Base-by-base conservation (phyloP, 2,113 vertebrate species). In the Corvus cornix region DNA sequence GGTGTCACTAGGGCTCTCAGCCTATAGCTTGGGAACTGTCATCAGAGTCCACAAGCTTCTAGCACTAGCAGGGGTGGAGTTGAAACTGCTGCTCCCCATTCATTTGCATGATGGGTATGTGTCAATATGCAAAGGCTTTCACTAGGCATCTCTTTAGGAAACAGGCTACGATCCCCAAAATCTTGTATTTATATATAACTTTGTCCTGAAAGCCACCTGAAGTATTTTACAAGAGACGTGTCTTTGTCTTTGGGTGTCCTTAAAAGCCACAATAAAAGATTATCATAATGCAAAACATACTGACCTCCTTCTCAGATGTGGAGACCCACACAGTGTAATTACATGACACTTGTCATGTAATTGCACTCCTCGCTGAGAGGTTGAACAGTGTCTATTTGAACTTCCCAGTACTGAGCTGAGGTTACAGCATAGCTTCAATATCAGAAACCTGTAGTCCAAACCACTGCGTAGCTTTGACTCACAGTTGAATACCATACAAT, bases 101-200 rank as follows among this genome's bases (percentile, higher is more conserved):
- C 64, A 31, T 86, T 90, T 96, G 94, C 90, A 96, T 90, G 94
- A 67, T 77, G 90, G 67, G 20, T 66, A 43, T 73, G 67, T 67
- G 75, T 73, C 78, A 93, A 37, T 94, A 83, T 62, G 17, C 53
- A 77, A 82, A 83, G 33, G 10, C 15, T 84, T 86, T 89, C 73
- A 77, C 30, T 77, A 94, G 82, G 51, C 95, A 77, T 92, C 85
- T 96, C 60, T 93, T 90, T 77, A 84, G 41, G 35, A 88, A 88
- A 31, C 55, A 75, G 51, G 74, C 41, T 52, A 4, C 46, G 56
- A 80, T 90, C 39, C 63, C 78, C 26, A 31, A 73, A 76, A 86
- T 86, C 78, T 91, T 90, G 11, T 67, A 17, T 90, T 93, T 90
- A 41, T 85, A 37, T 11, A 6, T 87, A 64, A 68, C 39, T 76